These are phyloP conservation scores for Stratiomys singularior DNA, from an alignment of 2,888 invertebrate species.

Conservation along the genomic window DNA sequence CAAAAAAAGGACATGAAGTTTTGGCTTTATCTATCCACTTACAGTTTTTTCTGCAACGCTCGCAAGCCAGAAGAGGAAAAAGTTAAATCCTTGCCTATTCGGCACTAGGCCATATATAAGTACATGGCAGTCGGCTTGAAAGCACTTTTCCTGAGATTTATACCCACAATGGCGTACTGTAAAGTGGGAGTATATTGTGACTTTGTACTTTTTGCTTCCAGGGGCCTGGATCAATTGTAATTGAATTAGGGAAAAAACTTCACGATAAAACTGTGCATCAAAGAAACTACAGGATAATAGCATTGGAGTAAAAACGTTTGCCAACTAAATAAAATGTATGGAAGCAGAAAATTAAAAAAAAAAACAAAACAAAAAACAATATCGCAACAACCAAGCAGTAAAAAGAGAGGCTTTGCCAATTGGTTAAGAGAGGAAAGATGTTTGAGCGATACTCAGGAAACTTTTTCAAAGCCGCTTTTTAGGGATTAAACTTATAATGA, in stretches of 20 bases:
- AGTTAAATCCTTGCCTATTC: neutral
- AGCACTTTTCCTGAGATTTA: neutral
- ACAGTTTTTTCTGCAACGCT: neutral
- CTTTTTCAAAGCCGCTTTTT: too few relatives aligned
- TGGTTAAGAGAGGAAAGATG: too few relatives aligned
- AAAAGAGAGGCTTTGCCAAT: too few relatives aligned
- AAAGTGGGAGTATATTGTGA: neutral
- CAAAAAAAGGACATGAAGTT: neutral
- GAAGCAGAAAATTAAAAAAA: too few relatives aligned
- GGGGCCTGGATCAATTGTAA: too few relatives aligned
- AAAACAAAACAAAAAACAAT: too few relatives aligned
- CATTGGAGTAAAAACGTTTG: too few relatives aligned
- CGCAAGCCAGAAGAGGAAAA: neutral
- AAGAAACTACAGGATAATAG: too few relatives aligned
- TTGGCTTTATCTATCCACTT: slow-evolving; percentile 33
- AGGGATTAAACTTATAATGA: too few relatives aligned
- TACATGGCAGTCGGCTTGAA: neutral
- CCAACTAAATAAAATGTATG: too few relatives aligned
- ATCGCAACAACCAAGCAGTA: too few relatives aligned
- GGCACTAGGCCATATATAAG: neutral
- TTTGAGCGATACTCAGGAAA: too few relatives aligned
- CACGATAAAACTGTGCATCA: neutral
- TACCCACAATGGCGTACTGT: neutral
- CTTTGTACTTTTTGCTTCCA: neutral
- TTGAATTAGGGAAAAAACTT: neutral